Conservation (phyloP, 1,140 invertebrate species). For the Eriocheir sinensis region DNA sequence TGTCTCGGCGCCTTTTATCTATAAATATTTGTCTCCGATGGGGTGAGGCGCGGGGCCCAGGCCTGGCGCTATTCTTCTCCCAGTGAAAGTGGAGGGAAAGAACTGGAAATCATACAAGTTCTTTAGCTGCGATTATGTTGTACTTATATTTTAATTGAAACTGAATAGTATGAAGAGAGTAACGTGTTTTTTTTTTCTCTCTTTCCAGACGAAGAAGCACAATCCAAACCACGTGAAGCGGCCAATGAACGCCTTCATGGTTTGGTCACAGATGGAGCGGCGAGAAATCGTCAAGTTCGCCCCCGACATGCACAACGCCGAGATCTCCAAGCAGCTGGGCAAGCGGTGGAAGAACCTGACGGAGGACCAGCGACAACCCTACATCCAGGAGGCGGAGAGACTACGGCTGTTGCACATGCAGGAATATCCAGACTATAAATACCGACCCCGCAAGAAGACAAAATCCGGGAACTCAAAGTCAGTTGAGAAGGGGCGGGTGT, state of each 20-base stretch:
- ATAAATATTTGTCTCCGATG: neutral
- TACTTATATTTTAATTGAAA: neutral
- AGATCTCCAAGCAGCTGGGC: slow-evolving; percentile 96
- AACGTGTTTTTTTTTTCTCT: slow-evolving; percentile 63
- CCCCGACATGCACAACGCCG: slow-evolving; percentile 98
- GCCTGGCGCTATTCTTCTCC: neutral
- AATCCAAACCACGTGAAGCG: slow-evolving; percentile 97
- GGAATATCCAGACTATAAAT: slow-evolving; percentile 99
- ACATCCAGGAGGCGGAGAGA: slow-evolving; percentile 96
- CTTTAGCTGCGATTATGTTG: too few species aligned
- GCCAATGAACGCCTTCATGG: slow-evolving; percentile 99
- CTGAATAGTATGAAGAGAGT: neutral
- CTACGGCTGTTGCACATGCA: slow-evolving; percentile 95
- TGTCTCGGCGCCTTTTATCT: neutral
- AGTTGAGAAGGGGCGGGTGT: slow-evolving; percentile 82
- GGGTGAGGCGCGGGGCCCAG: neutral
- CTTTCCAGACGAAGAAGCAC: slow-evolving; percentile 95
- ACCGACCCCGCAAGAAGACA: slow-evolving; percentile 95
- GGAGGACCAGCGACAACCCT: slow-evolving; percentile 94
- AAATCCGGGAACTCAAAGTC: slow-evolving; percentile 78
- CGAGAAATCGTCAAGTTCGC: slow-evolving; percentile 96
- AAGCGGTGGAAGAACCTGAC: slow-evolving; percentile 93
- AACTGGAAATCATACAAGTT: neutral
- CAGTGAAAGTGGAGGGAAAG: neutral
- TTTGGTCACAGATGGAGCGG: slow-evolving; percentile 97